Base-by-base conservation (phyloP, 2,797 vertebrate species). In the Melopsittacus undulatus region DNA sequence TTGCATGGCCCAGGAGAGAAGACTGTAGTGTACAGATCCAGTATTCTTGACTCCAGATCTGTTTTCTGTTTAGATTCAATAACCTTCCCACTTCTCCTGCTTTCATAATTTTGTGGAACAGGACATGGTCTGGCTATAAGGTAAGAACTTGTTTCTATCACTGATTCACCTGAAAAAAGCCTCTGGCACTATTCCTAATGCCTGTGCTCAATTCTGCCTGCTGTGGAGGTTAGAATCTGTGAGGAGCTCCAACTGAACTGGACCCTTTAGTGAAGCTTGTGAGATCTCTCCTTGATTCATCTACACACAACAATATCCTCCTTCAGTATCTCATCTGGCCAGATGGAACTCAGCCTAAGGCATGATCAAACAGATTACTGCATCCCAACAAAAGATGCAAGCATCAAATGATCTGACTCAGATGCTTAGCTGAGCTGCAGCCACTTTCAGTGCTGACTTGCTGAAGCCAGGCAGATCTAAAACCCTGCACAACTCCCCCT, bases 381-480 rank as follows among this genome's bases (percentile, higher is more conserved):
- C 64, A 5, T 21, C 79, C 56, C 57, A 54, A 77, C 72, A 94
- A 93, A 90, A 90, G 57, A 52, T 74, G 52, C 45, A 30, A 62
- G 51, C 75, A 11, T 16, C 0, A 1, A 72, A 59, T n/a, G 54
- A 57, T 79, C 68, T 80, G 75, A 75, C 84, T 85, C 69, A 63
- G 78, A 89, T 45, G 45, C 69, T 57, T 38, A 80, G 76, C 57
- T 80, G 89, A 92, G 87, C 57, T 80, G 49, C 69, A 87, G 84
- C 87, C 90, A 59, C 83, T 93, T 94, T 88, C 18, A 6, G 69
- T 66, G 49, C 63, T 66, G 59, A 64, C 69, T 89, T 89, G 77
- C 26, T 51, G 70, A 92, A 94, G 83, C 74, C 90, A 83, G 84
- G 86, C 74, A 90, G 83, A 95, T 36, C 77, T 67, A 81, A 97